Evolutionary conservation across 2,113 vertebrate species (phyloP), one percentile per base, ranked within the genome.

Genomic region (Vanacampus margaritifer): DNA sequence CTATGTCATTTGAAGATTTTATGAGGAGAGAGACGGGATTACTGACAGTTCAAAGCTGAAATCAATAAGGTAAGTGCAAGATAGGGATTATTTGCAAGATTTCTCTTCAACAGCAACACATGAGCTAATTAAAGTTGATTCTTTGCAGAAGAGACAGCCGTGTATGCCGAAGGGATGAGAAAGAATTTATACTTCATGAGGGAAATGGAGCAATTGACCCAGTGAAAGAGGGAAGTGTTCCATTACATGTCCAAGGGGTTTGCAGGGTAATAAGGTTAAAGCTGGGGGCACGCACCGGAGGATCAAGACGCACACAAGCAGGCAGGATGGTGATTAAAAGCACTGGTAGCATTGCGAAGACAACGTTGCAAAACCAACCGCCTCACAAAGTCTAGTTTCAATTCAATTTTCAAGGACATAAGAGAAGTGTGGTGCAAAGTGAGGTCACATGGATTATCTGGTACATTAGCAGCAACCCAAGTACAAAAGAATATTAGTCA

Each of bases 181-280:
- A 75, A 73, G 80, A 84, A 71, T 84, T 82, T 82, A 78, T 76
- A 78, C 73, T 87, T 82, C 79, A 86, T 85, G 79, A 87, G 84
- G 83, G 46, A 81, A 84, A 77, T 75, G 19, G 16, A 81, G 78
- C 74, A 78, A 88, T 85, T 88, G 88, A 89, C 85, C 86, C 72
- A 74, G 58, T 81, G 88, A 86, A 87, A 85, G 80, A 87, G 68
- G 79, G 83, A 88, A 84, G 71, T 75, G 80, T 87, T 87, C 87
- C 85, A 89, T 88, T 87, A 87, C 82, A 84, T 7, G 71, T 84
- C 86, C 74, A 71, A 53, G 0, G 71, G 82, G 82, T 26, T 46
- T 56, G 67, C 69, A 72, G 76, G 79, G 78, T 89, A 89, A 88
- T 87, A 79, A 85, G 88, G 86, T 80, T 87, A 86, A 87, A 83